Evolutionary conservation across 2,888 invertebrate species (phyloP), one percentile per base, ranked within the genome.

Genomic region (Troilus luridus): DNA sequence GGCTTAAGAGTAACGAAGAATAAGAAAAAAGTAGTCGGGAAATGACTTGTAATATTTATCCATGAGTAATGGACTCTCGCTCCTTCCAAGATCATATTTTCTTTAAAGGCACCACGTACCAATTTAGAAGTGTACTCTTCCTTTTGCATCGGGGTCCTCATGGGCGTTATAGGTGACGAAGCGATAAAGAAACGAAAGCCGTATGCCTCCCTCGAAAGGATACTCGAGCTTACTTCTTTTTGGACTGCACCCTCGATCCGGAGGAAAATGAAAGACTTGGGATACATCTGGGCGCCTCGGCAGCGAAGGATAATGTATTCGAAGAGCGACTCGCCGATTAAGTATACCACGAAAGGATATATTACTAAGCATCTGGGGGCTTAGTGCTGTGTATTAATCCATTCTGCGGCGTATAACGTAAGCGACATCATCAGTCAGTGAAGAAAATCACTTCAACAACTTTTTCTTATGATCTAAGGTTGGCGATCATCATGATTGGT

Each of bases 1-100:
- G 85, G 14, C n/a, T 85, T 85, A 5, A 85, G 85, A n/a, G 56
- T 85, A 85, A 85, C 56, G 56, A n/a, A 85, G 56, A 85, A 85
- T 85, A 85, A 85, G 72, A 77, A 85, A 58, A 85, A 85, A 85
- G 56, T 1, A 56, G 56, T n/a, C 17, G 41, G 85, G 56, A 85
- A 85, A 85, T 85, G 85, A 85, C 85, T 85, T n/a, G 85, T 85
- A 85, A 85, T 85, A 85, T 85, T 58, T 85, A 85, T 85, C 85
- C 54, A 56, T 85, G 85, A 85, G 85, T 85, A 85, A 85, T 85
- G 85, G 54, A 11, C 56, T 85, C 85, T 85, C 12, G n/a, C 11
- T n/a, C 54, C 85, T n/a, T 56, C n/a, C n/a, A 12, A 24, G 24
- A 85, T 85, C 56, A n/a, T 85, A 85, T 85, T 85, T 85, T 85